These are phyloP conservation scores for Biston betularia DNA, from an alignment of 2,888 invertebrate species.

Conservation along the genomic window DNA sequence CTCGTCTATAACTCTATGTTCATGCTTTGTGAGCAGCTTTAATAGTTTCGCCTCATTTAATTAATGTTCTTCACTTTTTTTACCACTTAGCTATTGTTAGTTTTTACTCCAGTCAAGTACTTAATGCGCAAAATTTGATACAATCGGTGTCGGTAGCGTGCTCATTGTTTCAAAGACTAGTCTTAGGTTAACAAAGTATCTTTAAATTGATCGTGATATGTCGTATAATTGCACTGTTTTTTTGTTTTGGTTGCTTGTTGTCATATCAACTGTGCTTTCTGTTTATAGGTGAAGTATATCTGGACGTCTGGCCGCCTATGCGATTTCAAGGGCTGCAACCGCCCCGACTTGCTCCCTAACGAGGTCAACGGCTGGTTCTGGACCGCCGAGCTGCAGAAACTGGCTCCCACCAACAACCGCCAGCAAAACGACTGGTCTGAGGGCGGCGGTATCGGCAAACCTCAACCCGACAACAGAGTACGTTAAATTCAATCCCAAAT, in stretches of 20 bases:
- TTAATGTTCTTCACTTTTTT: slow-evolving; percentile 52
- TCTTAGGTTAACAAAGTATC: background rate
- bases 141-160: slow-evolving; percentile 22
- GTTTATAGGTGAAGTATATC: slow-evolving; percentile 92
- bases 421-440: slow-evolving; percentile 96
- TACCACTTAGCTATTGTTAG: slow-evolving; percentile 52
- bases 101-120: slow-evolving; percentile 46
- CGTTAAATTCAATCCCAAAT: slow-evolving; percentile 37
- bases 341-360: slow-evolving; percentile 93
- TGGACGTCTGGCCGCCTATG: slow-evolving; percentile 96
- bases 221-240: background rate
- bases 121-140: slow-evolving; percentile 36
- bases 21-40: slow-evolving; percentile 53
- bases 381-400: slow-evolving; percentile 94
- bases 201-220: background rate
- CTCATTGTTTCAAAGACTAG: slow-evolving; percentile 13
- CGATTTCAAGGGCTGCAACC: slow-evolving; percentile 96
- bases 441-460: slow-evolving; percentile 93
- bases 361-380: slow-evolving; percentile 96
- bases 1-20: slow-evolving; percentile 49
- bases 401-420: slow-evolving; percentile 93
- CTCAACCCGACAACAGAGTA: slow-evolving; percentile 94
- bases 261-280: slow-evolving; percentile 21
- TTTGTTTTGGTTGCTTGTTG: background rate
- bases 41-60: slow-evolving; percentile 52